Evolutionary conservation across 1,140 invertebrate species (phyloP).

Genomic region (Akabosia matsudoensis): DNA sequence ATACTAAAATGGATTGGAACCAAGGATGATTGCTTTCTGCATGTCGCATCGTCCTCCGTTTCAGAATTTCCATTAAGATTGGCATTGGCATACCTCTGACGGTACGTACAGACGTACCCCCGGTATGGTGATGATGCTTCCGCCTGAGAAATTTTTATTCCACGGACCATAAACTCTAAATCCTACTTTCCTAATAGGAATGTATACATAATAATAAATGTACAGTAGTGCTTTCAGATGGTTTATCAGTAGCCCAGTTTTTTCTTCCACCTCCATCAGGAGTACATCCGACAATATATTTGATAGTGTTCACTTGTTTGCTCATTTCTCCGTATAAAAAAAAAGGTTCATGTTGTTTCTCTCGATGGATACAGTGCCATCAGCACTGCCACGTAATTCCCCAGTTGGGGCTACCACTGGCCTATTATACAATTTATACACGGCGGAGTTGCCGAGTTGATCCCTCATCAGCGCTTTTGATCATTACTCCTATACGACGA

Average conservation of each 20-base stretch:
- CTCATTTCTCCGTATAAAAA: not conserved
- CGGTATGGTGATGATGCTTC: not conserved
- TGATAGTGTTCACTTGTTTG: not conserved
- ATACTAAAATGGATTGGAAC: constrained; percentile 22
- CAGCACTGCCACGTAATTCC: not conserved
- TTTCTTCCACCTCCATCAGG: too few species aligned
- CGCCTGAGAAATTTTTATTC: constrained; percentile 25
- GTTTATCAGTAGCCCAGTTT: too few species aligned
- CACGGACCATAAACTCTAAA: constrained; percentile 23
- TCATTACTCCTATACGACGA: not conserved
- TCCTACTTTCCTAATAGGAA: not conserved
- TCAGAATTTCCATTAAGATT: not conserved
- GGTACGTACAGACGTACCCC: not conserved
- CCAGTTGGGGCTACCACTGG: constrained; percentile 17
- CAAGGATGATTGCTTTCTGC: constrained; percentile 19
- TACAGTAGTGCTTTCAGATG: not conserved
- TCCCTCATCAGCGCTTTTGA: constrained; percentile 21
- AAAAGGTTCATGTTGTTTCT: not conserved
- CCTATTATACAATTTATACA: not conserved
- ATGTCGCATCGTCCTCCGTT: not conserved
- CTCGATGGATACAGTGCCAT: not conserved
- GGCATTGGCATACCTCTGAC: constrained; percentile 11
- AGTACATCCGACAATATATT: not conserved
- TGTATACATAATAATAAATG: not conserved
- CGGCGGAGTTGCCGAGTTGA: not conserved